Conservation (phyloP, 2,797 vertebrate genomes). For the Chloroceryle amazona region DNA sequence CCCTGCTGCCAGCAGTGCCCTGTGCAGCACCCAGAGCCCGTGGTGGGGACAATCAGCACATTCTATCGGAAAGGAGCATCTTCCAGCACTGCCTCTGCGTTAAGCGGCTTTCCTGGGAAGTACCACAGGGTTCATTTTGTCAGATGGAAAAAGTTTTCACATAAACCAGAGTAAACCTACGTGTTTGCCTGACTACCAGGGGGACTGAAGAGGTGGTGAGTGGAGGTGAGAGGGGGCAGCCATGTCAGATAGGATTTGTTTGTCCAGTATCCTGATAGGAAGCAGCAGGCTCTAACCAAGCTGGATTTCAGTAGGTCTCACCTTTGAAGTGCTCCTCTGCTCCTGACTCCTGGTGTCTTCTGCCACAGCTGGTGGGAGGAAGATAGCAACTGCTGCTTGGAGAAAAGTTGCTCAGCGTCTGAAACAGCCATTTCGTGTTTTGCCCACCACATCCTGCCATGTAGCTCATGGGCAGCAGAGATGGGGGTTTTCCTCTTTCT, state of each 20-base stretch:
- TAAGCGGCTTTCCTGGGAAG: not conserved
- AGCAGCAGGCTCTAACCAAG: not conserved
- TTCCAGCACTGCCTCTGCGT: fast-evolving
- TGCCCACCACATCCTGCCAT: not conserved
- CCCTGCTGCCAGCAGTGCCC: fast-evolving
- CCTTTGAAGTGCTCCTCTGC: fast-evolving
- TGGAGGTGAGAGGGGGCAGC: not conserved
- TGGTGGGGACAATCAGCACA: fast-evolving
- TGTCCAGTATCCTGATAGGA: fast-evolving
- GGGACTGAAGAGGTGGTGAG: fast-evolving
- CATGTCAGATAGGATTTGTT: not conserved
- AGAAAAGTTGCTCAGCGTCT: not conserved
- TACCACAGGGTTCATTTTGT: not conserved
- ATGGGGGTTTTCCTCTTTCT: not conserved
- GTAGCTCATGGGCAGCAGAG: fast-evolving
- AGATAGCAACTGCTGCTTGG: not conserved
- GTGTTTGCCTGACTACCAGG: not conserved
- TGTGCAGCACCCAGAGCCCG: not conserved
- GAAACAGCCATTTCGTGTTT: fast-evolving
- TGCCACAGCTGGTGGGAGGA: not conserved
- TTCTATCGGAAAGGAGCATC: not conserved
- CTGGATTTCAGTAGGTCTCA: not conserved
- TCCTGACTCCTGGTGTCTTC: not conserved
- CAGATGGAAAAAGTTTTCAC: not conserved
- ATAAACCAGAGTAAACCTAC: not conserved